Conservation (phyloP, 2,888 invertebrate genomes). For the Yponomeuta sedellus region DNA sequence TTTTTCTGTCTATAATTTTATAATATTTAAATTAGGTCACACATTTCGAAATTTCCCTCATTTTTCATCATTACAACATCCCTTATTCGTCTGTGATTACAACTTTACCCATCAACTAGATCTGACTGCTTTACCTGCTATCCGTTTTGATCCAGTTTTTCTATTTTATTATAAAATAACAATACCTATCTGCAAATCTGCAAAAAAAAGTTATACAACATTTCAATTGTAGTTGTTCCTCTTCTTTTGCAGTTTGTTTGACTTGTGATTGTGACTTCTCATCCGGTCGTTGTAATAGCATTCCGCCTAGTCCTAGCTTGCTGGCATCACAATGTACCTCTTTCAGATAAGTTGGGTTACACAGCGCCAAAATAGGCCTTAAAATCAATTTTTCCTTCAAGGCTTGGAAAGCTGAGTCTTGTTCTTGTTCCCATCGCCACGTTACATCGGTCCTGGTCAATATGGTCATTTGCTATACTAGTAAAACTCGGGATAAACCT, state of each 20-base stretch:
- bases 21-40: no score
- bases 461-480: constrained; percentile 26
- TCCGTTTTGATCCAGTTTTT: no score
- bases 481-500: no score
- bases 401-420: constrained; percentile 19
- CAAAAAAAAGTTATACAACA: no score
- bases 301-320: constrained; percentile 28
- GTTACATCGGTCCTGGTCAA: constrained; percentile 21
- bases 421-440: constrained; percentile 23
- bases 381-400: constrained; percentile 18
- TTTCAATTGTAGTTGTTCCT: constrained; percentile 35
- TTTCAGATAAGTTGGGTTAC: constrained; percentile 21
- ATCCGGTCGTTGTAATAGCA: constrained; percentile 22
- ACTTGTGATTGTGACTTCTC: constrained; percentile 25
- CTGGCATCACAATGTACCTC: constrained; percentile 34
- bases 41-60: no score
- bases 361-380: constrained; percentile 19
- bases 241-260: constrained; percentile 30
- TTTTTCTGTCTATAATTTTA: no score
- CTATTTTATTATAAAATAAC: no score
- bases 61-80: no score
- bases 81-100: no score
- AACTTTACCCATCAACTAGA: no score
- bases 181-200: no score
- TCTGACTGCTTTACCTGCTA: no score